Percentiles rank a stretch among this genome's conserved stretches.
These are phyloP conservation scores for Portunus trituberculatus DNA, from an alignment of 1,140 invertebrate genomes.

Conservation along the genomic window DNA sequence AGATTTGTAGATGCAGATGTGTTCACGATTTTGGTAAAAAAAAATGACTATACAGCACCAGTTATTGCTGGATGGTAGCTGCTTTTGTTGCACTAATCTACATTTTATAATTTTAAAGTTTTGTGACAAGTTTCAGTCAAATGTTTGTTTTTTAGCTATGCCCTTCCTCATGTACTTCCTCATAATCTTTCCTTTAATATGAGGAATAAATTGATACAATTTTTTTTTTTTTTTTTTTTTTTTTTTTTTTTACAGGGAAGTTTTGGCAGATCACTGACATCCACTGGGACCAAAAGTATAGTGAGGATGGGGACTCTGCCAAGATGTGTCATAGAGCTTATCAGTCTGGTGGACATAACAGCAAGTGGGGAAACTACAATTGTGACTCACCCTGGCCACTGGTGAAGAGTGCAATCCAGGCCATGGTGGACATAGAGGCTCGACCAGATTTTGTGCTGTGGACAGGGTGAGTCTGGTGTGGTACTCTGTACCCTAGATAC, in stretches of 20 bases:
- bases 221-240: background rate
- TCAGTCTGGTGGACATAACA: slow-evolving; percentile 51
- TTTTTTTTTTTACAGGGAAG: slow-evolving; percentile 85
- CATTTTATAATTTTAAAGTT: too few relatives aligned
- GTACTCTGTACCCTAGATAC: background rate
- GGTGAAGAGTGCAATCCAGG: slow-evolving; percentile 90
- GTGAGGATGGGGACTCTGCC: slow-evolving; percentile 84
- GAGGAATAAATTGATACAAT: too few relatives aligned
- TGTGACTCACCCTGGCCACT: slow-evolving; percentile 93
- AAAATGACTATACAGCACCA: too few relatives aligned
- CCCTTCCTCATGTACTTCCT: too few relatives aligned
- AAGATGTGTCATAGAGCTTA: slow-evolving; percentile 72
- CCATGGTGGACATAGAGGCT: slow-evolving; percentile 90
- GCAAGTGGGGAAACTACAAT: slow-evolving; percentile 90
- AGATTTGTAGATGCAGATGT: too few relatives aligned
- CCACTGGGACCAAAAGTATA: slow-evolving; percentile 91
- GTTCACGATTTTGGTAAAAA: too few relatives aligned
- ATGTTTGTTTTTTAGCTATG: too few relatives aligned
- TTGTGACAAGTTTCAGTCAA: too few relatives aligned
- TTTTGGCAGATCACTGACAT: slow-evolving; percentile 96
- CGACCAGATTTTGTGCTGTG: slow-evolving; percentile 93
- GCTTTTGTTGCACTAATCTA: too few relatives aligned
- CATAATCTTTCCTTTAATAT: too few relatives aligned
- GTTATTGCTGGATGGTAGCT: too few relatives aligned
- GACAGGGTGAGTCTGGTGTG: slow-evolving; percentile 89